Conservation (phyloP, 2,113 vertebrate genomes). For the Limanda limanda region DNA sequence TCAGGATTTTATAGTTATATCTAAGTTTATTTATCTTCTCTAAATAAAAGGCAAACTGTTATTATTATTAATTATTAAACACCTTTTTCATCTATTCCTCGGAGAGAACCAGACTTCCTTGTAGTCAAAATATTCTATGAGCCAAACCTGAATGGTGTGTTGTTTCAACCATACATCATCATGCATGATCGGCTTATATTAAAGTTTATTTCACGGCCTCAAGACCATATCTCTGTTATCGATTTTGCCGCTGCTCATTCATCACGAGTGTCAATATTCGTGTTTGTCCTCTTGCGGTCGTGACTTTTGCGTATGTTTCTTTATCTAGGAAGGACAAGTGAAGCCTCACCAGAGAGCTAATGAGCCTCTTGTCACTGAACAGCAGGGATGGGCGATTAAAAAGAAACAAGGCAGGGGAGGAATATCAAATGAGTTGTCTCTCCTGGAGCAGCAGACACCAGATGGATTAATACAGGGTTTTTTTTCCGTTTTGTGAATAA, state of each 20-base stretch:
- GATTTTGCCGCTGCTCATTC: conserved; percentile 44
- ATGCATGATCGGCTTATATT: background rate
- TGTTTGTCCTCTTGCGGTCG: conserved; percentile 32
- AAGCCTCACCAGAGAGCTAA: conserved; percentile 43
- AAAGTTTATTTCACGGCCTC: background rate
- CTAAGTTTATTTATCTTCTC: too few relatives aligned
- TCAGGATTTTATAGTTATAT: too few relatives aligned
- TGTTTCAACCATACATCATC: background rate
- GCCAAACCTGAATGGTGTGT: background rate
- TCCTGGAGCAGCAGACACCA: background rate
- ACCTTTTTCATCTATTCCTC: too few relatives aligned
- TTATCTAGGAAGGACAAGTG: conserved; percentile 41
- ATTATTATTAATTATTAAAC: too few relatives aligned
- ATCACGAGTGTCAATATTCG: conserved; percentile 45
- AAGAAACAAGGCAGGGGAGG: conserved; percentile 21
- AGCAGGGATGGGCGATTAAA: conserved; percentile 38
- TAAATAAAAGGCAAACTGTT: too few relatives aligned
- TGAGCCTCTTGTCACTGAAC: conserved; percentile 53
- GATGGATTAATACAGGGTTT: background rate
- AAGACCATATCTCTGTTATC: conserved; percentile 26
- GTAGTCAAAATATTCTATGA: background rate
- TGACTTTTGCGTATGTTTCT: conserved; percentile 50
- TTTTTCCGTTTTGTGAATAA: background rate
- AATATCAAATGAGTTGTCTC: conserved; percentile 43
- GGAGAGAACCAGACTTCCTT: too few relatives aligned